Conservation (phyloP, 2,888 invertebrate species). For the Tipula vernalis region DNA sequence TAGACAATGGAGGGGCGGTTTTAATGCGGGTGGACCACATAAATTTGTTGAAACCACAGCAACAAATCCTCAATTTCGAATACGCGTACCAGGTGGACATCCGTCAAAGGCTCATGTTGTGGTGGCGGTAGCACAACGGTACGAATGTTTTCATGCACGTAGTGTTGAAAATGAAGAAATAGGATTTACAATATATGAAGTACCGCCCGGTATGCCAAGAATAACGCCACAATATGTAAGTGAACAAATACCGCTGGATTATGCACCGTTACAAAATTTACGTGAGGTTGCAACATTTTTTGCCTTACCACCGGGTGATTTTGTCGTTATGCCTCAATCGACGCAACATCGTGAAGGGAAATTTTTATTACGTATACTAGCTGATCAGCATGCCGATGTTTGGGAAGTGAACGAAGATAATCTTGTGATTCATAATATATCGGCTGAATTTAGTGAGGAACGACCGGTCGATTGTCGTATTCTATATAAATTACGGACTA, state of each 20-base stretch:
- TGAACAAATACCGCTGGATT: slow-evolving; percentile 34
- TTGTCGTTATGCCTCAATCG: slow-evolving; percentile 60
- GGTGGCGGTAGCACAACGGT: slow-evolving; percentile 56
- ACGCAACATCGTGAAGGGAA: slow-evolving; percentile 52
- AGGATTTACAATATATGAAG: slow-evolving; percentile 59
- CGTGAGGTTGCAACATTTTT: slow-evolving; percentile 61
- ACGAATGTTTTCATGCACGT: slow-evolving; percentile 37
- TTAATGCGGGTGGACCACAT: slow-evolving; percentile 61
- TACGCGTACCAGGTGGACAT: slow-evolving; percentile 49
- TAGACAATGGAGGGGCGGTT: slow-evolving; percentile 51
- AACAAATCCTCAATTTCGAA: slow-evolving; percentile 59
- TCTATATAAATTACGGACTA: slow-evolving; percentile 22
- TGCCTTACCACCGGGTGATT: slow-evolving; percentile 59
- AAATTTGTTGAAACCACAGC: slow-evolving; percentile 46
- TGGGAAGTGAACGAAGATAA: slow-evolving; percentile 72
- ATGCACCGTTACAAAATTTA: slow-evolving; percentile 27
- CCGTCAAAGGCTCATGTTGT: slow-evolving; percentile 55
- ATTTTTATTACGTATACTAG: slow-evolving; percentile 57
- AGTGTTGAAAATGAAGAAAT: slow-evolving; percentile 42
- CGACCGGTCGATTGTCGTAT: slow-evolving; percentile 34
- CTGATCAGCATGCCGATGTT: slow-evolving; percentile 59
- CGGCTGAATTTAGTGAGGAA: slow-evolving; percentile 47
- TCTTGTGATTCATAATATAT: slow-evolving; percentile 50
- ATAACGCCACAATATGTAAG: slow-evolving; percentile 46
- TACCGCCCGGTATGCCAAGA: slow-evolving; percentile 46